phyloP scores from a whole-genome alignment of 2,797 vertebrate genomes.

The Pangasius larnaudii region DNA sequence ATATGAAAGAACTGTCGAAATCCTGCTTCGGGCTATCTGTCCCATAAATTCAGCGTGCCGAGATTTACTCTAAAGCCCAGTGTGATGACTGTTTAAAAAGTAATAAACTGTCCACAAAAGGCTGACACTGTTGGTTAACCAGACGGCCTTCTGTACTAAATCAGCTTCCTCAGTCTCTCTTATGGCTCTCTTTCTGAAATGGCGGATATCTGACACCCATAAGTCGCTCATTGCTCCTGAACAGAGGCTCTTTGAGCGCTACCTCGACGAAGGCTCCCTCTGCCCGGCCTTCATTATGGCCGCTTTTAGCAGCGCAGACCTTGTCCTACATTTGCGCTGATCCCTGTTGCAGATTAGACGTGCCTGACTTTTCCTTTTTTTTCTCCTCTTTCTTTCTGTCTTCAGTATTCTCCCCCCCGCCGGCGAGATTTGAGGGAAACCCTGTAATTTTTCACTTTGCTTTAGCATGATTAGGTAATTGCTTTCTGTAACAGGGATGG shows the following conservation, averaged over 20 bases:
- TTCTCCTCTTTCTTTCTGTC: neutral
- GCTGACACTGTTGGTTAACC: neutral
- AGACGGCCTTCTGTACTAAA: slow-evolving; percentile 15
- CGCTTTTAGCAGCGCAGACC: slow-evolving; percentile 38
- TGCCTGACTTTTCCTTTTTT: slow-evolving; percentile 2
- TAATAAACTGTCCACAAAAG: slow-evolving; percentile 17
- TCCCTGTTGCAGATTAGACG: slow-evolving; percentile 43
- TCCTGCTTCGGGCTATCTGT: neutral
- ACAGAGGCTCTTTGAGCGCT: slow-evolving; percentile 38
- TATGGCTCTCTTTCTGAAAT: neutral
- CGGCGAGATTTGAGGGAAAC: slow-evolving; percentile 52
- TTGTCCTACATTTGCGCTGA: slow-evolving; percentile 48
- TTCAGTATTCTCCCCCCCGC: slow-evolving; percentile 59
- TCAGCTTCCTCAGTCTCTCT: neutral
- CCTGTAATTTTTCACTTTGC: slow-evolving; percentile 71
- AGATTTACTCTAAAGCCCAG: neutral
- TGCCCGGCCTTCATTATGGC: slow-evolving; percentile 17
- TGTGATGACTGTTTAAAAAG: slow-evolving; percentile 17
- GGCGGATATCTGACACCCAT: slow-evolving; percentile 35
- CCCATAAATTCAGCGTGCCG: neutral
- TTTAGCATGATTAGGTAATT: slow-evolving; percentile 72
- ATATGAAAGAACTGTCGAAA: neutral
- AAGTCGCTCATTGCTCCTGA: slow-evolving; percentile 14
- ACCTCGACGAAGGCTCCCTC: neutral
- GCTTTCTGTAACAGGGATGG: slow-evolving; percentile 68